Percentiles rank a stretch among this genome's conserved stretches.
Evolutionary conservation across 2,888 invertebrate genomes (phyloP).

Genomic region (Sturmia bella): DNA sequence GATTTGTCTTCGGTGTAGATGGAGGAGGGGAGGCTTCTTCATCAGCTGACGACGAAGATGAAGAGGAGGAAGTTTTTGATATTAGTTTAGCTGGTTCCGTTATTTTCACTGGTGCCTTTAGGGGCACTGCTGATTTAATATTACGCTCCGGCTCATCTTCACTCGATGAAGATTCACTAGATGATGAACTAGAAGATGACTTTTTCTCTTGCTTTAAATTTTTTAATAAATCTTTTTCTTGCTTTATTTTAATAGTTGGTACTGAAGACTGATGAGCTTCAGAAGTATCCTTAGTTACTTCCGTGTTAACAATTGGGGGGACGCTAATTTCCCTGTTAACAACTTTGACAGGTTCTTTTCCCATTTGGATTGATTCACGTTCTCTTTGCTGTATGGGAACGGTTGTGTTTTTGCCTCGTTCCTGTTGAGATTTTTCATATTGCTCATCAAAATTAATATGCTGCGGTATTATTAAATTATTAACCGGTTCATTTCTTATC

Average conservation of each 20-base stretch:
- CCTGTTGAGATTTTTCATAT: not conserved
- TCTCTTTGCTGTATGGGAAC: too few relatives aligned
- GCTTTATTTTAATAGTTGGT: conserved; percentile 22
- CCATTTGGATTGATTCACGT: not conserved
- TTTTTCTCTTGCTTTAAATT: conserved; percentile 58
- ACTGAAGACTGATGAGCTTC: not conserved
- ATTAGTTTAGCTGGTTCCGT: conserved; percentile 1
- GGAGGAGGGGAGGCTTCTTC: not conserved
- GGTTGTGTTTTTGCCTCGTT: not conserved
- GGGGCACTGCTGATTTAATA: not conserved
- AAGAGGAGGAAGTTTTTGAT: conserved; percentile 24
- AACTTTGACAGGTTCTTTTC: not conserved
- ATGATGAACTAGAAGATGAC: conserved; percentile 51
- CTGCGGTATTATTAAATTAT: conserved; percentile 20
- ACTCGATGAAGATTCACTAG: conserved; percentile 63
- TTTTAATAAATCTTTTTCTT: conserved; percentile 48
- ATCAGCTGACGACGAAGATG: conserved; percentile 50
- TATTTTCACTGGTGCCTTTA: too few relatives aligned
- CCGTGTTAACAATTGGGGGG: not conserved
- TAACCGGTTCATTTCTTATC: conserved; percentile 26
- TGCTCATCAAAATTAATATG: not conserved
- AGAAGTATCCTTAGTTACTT: not conserved
- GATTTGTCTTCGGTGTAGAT: not conserved
- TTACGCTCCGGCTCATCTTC: conserved; percentile 56
- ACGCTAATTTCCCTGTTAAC: not conserved